Evolutionary conservation across 1,140 invertebrate species (phyloP).

Genomic region (Cryptotermes secundus): DNA sequence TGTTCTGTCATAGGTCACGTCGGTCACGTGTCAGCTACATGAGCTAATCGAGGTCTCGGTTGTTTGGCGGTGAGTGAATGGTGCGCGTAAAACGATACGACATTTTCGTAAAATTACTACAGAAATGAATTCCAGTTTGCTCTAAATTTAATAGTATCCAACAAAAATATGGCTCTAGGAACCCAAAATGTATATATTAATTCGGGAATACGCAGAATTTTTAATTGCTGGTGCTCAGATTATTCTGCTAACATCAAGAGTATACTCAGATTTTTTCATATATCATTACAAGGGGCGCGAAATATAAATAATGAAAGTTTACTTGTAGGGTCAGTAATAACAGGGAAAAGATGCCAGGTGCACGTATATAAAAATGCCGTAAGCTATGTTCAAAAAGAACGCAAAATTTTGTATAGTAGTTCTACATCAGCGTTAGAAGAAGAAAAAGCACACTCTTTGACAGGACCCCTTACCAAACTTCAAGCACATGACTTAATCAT

Average conservation of each 20-base stretch:
- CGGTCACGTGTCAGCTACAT: not conserved
- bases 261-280: not conserved
- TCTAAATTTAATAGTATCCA: not conserved
- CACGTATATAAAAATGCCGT: conserved; percentile 6
- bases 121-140: not conserved
- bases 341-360: not conserved
- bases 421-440: conserved; percentile 15
- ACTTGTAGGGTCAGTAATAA: not conserved
- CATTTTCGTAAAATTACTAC: not conserved
- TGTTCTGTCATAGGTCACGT: not conserved
- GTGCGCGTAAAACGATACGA: not conserved
- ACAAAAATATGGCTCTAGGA: not conserved
- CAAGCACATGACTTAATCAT: conserved; percentile 68
- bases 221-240: not conserved
- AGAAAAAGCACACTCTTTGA: not conserved
- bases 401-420: not conserved
- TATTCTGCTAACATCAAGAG: not conserved
- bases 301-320: not conserved
- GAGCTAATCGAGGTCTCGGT: not conserved
- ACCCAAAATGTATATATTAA: not conserved
- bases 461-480: conserved; percentile 55
- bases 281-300: not conserved
- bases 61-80: not conserved
- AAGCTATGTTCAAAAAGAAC: not conserved
- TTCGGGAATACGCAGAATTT: not conserved